phyloP scores from a whole-genome alignment of 2,888 invertebrate genomes.

The Rhagium mordax region DNA sequence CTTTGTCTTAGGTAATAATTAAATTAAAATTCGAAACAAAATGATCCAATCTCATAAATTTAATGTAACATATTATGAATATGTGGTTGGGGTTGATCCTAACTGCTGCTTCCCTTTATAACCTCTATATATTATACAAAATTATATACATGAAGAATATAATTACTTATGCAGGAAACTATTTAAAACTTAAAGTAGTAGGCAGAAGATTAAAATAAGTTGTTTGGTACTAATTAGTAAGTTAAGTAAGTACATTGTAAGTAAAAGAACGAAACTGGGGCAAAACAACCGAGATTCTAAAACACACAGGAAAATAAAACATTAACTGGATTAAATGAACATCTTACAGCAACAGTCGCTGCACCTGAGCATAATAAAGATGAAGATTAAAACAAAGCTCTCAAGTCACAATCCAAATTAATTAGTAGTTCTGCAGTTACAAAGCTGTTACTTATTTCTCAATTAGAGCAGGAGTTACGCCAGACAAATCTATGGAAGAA shows the following conservation, averaged over 20 bases:
- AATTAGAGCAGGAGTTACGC: conserved; percentile 54
- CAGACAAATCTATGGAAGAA: conserved; percentile 49
- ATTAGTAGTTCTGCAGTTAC: conserved; percentile 60
- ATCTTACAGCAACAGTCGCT: conserved; percentile 54
- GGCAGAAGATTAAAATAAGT: conserved; percentile 32
- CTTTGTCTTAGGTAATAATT: too few relatives aligned
- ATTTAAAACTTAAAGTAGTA: conserved; percentile 28
- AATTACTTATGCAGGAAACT: too few relatives aligned
- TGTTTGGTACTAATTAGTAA: conserved; percentile 36
- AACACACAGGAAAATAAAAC: conserved; percentile 44
- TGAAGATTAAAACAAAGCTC: conserved; percentile 58
- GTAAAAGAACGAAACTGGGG: conserved; percentile 19
- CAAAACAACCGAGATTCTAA: conserved; percentile 3
- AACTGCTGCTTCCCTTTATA: too few relatives aligned
- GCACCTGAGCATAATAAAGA: conserved; percentile 57
- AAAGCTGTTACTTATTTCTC: conserved; percentile 59
- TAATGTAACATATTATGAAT: too few relatives aligned
- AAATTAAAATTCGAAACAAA: too few relatives aligned
- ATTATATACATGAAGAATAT: too few relatives aligned
- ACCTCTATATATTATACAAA: too few relatives aligned
- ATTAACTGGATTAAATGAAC: conserved; percentile 51
- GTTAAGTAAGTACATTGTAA: conserved; percentile 26
- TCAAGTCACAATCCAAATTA: conserved; percentile 60
- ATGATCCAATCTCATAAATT: too few relatives aligned
- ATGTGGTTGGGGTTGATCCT: too few relatives aligned